Percentiles rank a stretch among this genome's conserved stretches.
phyloP scores from a whole-genome alignment of 2,888 invertebrate genomes.

The Trissoscelio sp. region DNA sequence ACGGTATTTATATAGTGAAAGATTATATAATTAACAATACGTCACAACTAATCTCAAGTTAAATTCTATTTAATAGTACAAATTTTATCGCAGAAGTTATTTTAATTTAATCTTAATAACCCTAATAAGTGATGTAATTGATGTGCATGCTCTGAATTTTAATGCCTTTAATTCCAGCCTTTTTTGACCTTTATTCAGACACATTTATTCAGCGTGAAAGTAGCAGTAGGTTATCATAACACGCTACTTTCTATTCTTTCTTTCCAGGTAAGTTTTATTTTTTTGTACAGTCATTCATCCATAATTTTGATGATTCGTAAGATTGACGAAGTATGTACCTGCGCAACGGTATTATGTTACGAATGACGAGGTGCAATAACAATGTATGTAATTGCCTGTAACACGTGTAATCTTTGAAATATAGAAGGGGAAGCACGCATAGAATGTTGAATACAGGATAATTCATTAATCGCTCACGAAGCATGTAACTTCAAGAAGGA shows the following conservation, averaged over 20 bases:
- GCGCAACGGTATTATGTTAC: neutral
- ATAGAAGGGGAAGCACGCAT: slow-evolving; percentile 1
- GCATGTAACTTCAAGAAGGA: slow-evolving; percentile 47
- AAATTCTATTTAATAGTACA: no score
- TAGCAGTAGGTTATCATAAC: slow-evolving; percentile 24
- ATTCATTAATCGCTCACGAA: slow-evolving; percentile 58
- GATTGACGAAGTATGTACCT: neutral
- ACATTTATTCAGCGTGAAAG: slow-evolving; percentile 8
- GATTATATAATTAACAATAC: no score
- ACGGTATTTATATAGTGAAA: no score
- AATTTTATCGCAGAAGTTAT: no score
- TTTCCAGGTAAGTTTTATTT: slow-evolving; percentile 5
- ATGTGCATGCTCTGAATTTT: no score
- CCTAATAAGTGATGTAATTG: no score
- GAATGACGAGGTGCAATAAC: slow-evolving; percentile 14
- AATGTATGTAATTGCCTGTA: slow-evolving; percentile 15
- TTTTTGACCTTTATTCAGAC: slow-evolving; percentile 10
- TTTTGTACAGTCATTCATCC: slow-evolving; percentile 1
- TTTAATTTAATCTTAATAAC: no score
- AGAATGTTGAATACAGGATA: slow-evolving; percentile 31
- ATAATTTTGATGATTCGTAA: neutral
- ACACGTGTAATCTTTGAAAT: slow-evolving; percentile 38
- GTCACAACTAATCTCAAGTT: no score
- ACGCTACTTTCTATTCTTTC: slow-evolving; percentile 12
- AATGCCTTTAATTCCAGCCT: neutral